phyloP scores from a whole-genome alignment of 2,888 invertebrate genomes.

The Cerastis leucographa region DNA sequence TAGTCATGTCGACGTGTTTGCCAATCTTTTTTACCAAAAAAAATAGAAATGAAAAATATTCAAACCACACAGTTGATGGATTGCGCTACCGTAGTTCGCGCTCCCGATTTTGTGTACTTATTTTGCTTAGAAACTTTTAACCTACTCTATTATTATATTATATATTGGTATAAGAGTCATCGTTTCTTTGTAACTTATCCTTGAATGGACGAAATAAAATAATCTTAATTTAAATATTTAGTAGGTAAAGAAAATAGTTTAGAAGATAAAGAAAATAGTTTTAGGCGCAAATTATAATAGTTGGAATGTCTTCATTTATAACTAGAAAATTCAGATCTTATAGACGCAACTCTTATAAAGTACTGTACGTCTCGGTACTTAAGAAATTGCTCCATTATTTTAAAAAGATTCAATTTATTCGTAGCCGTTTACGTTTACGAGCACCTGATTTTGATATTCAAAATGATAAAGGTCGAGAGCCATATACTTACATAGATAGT shows the following conservation, averaged over 20 bases:
- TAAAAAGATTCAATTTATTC: slow-evolving; percentile 57
- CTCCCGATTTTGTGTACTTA: slow-evolving; percentile 1
- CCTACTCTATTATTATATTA: not conserved
- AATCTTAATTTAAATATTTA: not conserved
- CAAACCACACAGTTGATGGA: slow-evolving; percentile 16
- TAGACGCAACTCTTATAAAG: slow-evolving; percentile 22
- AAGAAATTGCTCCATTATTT: slow-evolving; percentile 59
- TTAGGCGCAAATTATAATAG: not conserved
- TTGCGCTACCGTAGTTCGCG: not conserved
- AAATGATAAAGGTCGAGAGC: slow-evolving; percentile 54
- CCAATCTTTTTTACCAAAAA: not conserved
- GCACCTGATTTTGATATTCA: slow-evolving; percentile 57
- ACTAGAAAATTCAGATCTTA: slow-evolving; percentile 26
- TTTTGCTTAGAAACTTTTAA: not conserved
- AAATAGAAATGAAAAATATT: slow-evolving; percentile 1
- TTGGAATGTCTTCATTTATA: slow-evolving; percentile 22
- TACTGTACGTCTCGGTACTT: slow-evolving; percentile 11
- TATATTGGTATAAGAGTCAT: not conserved
- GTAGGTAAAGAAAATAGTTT: slow-evolving; percentile 2
- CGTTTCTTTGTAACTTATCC: not conserved
- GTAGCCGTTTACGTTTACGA: slow-evolving; percentile 47
- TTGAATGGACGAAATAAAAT: not conserved
- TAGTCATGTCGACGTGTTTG: not conserved
- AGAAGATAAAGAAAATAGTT: slow-evolving; percentile 1
- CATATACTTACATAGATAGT: slow-evolving; percentile 43